Base-by-base conservation (phyloP, 2,113 vertebrate species). In the Numida meleagris region DNA sequence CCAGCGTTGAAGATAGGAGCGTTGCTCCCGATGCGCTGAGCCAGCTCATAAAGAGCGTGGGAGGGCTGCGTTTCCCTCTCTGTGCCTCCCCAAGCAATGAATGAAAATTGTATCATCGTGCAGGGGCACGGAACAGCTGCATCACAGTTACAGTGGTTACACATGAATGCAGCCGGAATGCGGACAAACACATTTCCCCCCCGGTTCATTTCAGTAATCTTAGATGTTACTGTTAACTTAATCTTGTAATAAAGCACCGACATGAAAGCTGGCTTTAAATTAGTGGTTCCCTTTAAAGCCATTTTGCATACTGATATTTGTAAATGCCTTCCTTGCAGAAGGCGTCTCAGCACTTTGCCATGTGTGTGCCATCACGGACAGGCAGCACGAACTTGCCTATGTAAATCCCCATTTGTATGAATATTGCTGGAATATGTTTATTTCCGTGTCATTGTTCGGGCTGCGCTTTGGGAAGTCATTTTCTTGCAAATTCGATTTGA, bases 261-360 rank as follows among this genome's bases (percentile, higher is more conserved):
- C 34, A 53, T 51, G 24, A 72, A 91, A 91, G 78, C 58, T 27
- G 36, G 72, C 88, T 76, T 92, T 68, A 38, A 75, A 33, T 58
- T 82, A 51, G 25, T 16, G 25, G 66, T 95, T 94, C 40, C 27
- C 43, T 68, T 83, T 67, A 78, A 67, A 93, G 34, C 34, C 10
- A 14, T 71, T 88, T 93, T 90, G 50, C 18, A 29, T 86, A 81
- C 68, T 71, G 63, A 1, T 93, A 51, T 92, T 94, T 91, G 50
- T 61, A 57, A 91, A n/a, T 19, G 40, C n/a, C 18, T 57, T 86
- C 67, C 33, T 87, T 55, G 20, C 68, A 66, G 45, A 68, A 75
- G 57, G 12, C 31, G 8, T 27, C 62, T 72, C 43, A 68, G 43
- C 23, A 1, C 72, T 78, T 65, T 68, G 16, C 61, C 59, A 16